Conservation (phyloP, 2,888 invertebrate species). For the Glaucopsyche alexis region DNA sequence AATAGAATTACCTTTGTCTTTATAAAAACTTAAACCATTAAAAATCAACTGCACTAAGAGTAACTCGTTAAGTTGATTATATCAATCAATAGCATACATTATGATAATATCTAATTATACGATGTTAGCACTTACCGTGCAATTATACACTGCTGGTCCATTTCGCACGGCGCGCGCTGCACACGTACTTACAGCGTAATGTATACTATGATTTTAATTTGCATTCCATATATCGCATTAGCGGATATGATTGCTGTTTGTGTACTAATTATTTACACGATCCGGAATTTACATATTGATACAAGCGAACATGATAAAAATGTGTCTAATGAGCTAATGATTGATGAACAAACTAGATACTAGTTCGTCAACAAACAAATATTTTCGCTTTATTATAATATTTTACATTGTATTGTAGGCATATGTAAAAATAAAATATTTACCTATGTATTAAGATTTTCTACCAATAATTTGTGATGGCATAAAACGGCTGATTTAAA, state of each 20-base stretch:
- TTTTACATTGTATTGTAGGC: too few relatives aligned
- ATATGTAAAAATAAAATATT: too few relatives aligned
- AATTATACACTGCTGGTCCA: neutral
- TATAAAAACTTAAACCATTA: neutral
- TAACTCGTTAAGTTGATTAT: conserved; percentile 16
- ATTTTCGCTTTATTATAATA: too few relatives aligned
- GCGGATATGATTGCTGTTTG: conserved; percentile 2
- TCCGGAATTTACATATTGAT: neutral
- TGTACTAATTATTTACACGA: neutral
- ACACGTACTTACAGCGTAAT: conserved; percentile 5
- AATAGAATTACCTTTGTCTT: neutral
- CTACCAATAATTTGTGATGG: too few relatives aligned
- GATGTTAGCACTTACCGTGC: conserved; percentile 8
- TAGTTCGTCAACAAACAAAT: too few relatives aligned
- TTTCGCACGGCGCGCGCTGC: neutral
- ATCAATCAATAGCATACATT: conserved; percentile 19
- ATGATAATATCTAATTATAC: conserved; percentile 11
- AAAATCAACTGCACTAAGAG: neutral
- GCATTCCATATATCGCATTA: conserved; percentile 13
- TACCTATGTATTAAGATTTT: too few relatives aligned
- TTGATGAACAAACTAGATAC: too few relatives aligned
- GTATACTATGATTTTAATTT: conserved; percentile 16
- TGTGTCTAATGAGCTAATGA: neutral
- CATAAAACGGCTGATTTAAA: too few relatives aligned
- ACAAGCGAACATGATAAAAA: conserved; percentile 1